Conservation (phyloP, 2,888 invertebrate genomes). For the Callimorpha dominula region DNA sequence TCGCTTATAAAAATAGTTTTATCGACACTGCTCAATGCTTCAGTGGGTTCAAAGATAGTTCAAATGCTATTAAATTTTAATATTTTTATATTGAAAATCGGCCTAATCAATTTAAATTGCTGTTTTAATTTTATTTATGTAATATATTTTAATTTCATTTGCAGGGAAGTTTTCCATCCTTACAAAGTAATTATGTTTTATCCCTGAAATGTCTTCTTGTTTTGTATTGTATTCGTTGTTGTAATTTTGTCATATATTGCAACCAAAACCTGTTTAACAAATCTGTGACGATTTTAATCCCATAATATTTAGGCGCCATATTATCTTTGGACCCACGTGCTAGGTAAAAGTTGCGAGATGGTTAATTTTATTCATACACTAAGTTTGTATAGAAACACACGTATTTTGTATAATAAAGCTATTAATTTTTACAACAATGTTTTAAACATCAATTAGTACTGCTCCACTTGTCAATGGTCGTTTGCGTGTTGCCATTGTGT, state of each 20-base stretch:
- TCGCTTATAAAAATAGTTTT: slow-evolving; percentile 28
- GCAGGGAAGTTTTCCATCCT: too few relatives aligned
- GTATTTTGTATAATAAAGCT: slow-evolving; percentile 73
- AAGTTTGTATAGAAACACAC: slow-evolving; percentile 70
- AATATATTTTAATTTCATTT: background rate
- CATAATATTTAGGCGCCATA: background rate
- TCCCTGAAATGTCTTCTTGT: too few relatives aligned
- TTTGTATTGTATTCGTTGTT: too few relatives aligned
- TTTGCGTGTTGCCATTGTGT: slow-evolving; percentile 35
- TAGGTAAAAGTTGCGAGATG: slow-evolving; percentile 30
- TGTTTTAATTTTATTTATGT: slow-evolving; percentile 10
- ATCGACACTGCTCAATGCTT: slow-evolving; percentile 28
- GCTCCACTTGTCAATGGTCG: slow-evolving; percentile 54
- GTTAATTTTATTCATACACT: slow-evolving; percentile 54
- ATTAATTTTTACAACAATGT: slow-evolving; percentile 57
- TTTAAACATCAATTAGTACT: slow-evolving; percentile 45
- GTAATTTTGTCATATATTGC: too few relatives aligned
- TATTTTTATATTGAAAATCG: slow-evolving; percentile 10
- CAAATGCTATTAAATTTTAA: background rate
- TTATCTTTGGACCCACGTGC: slow-evolving; percentile 40
- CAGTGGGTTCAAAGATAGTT: slow-evolving; percentile 39
- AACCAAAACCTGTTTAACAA: background rate
- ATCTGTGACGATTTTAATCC: background rate
- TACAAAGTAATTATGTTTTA: too few relatives aligned
- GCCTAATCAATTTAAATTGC: slow-evolving; percentile 13